Evolutionary conservation across 2,797 vertebrate species (phyloP).

Genomic region (Rhinatrema bivittatum): DNA sequence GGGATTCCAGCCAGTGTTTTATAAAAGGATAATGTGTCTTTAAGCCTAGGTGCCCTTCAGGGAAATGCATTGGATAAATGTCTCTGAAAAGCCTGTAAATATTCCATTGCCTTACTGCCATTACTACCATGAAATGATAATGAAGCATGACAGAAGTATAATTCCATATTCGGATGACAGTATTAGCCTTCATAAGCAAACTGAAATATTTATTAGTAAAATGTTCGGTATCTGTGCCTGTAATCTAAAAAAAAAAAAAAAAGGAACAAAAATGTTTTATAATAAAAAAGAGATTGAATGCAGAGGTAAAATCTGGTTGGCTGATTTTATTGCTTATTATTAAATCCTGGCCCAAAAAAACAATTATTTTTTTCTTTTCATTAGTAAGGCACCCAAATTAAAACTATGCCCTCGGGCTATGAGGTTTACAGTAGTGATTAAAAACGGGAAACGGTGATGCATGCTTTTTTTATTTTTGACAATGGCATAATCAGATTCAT

Average conservation of each 20-base stretch:
- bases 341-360: conserved; percentile 97
- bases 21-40: conserved; percentile 70
- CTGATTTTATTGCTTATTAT: conserved; percentile 98
- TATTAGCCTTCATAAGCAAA: conserved; percentile 81
- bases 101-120: conserved; percentile 80
- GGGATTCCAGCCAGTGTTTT: conserved; percentile 56
- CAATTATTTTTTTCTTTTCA: conserved; percentile 92
- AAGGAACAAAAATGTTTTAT: conserved; percentile 79
- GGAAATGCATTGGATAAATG: conserved; percentile 78
- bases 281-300: conserved; percentile 81
- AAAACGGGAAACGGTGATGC: conserved; percentile 94
- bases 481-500: conserved; percentile 95
- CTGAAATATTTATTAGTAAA: conserved; percentile 91
- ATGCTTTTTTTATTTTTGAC: conserved; percentile 90
- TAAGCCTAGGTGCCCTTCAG: conserved; percentile 85
- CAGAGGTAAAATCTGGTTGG: conserved; percentile 87
- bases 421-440: conserved; percentile 94
- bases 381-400: conserved; percentile 94
- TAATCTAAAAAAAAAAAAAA: conserved; percentile 70
- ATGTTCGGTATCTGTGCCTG: conserved; percentile 67
- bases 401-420: conserved; percentile 85
- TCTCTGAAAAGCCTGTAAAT: conserved; percentile 80
- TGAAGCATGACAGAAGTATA: conserved; percentile 84
- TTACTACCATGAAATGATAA: conserved; percentile 80
- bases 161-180: conserved; percentile 87